Conservation (phyloP, 2,113 vertebrate species). For the human region DNA sequence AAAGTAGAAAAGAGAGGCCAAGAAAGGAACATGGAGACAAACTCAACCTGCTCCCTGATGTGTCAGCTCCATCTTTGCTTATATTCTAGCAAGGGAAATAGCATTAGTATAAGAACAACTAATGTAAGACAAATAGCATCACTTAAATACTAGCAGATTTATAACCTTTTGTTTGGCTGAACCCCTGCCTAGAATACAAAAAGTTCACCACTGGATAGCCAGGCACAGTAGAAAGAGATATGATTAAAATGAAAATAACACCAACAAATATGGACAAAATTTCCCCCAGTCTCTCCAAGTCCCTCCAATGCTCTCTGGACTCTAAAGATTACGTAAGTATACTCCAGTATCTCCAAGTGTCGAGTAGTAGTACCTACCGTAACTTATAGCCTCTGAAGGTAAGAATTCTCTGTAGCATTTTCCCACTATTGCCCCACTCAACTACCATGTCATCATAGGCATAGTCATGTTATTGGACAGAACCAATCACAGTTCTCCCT, state of each 20-base stretch:
- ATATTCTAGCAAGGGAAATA: background rate
- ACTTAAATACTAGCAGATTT: background rate
- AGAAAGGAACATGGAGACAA: slow-evolving; percentile 16
- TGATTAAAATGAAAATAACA: background rate
- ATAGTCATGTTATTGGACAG: background rate
- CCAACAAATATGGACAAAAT: background rate
- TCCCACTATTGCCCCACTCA: background rate
- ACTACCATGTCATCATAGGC: background rate
- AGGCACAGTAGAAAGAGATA: background rate
- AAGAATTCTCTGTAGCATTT: background rate
- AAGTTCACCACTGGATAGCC: background rate
- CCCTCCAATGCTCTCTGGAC: background rate
- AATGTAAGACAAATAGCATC: slow-evolving; percentile 19
- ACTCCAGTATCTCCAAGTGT: background rate
- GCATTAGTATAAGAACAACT: slow-evolving; percentile 25
- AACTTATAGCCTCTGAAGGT: background rate
- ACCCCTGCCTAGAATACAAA: background rate
- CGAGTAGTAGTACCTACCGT: background rate
- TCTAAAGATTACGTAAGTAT: slow-evolving; percentile 11
- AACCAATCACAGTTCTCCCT: background rate
- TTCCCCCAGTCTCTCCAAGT: background rate
- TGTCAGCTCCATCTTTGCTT: background rate
- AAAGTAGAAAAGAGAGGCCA: background rate
- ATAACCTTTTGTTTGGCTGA: background rate
- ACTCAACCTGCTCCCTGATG: background rate